Evolutionary conservation across 2,888 invertebrate species (phyloP).

Genomic region (Teleogryllus oceanicus): DNA sequence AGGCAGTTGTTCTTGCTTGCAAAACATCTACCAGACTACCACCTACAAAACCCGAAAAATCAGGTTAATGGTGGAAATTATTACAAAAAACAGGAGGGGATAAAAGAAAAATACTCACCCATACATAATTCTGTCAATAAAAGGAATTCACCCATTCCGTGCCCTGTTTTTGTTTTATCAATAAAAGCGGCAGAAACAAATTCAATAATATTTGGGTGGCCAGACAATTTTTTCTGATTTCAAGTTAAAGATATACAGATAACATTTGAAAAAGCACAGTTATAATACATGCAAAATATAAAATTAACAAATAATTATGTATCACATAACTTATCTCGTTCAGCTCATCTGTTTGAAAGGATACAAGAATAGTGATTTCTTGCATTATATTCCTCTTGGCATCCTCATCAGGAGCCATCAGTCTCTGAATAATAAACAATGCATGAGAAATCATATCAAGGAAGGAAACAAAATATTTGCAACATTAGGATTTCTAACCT

Average conservation of each 20-base stretch:
- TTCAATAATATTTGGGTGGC: slow-evolving; percentile 88
- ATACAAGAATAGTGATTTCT: slow-evolving; percentile 70
- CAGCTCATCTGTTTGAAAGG: slow-evolving; percentile 36
- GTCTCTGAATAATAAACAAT: slow-evolving; percentile 53
- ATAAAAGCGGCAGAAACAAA: slow-evolving; percentile 80
- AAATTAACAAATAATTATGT: not conserved
- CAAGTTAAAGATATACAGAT: not conserved
- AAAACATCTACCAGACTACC: slow-evolving; percentile 67
- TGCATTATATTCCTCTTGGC: slow-evolving; percentile 73
- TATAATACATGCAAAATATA: not conserved
- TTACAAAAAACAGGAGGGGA: too few relatives aligned
- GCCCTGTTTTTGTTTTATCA: slow-evolving; percentile 72
- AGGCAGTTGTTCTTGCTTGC: slow-evolving; percentile 57
- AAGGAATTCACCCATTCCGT: slow-evolving; percentile 85
- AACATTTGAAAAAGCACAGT: not conserved
- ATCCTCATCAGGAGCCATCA: slow-evolving; percentile 78
- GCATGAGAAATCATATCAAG: slow-evolving; percentile 12
- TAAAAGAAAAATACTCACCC: slow-evolving; percentile 52
- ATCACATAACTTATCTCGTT: not conserved
- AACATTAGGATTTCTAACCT: slow-evolving; percentile 54
- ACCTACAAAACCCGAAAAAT: slow-evolving; percentile 44
- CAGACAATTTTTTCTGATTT: slow-evolving; percentile 75
- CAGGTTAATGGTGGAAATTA: too few relatives aligned
- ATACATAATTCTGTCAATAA: slow-evolving; percentile 89
- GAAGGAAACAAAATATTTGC: slow-evolving; percentile 23